Base-by-base conservation (phyloP, 2,113 vertebrate species). In the Geococcyx californianus region DNA sequence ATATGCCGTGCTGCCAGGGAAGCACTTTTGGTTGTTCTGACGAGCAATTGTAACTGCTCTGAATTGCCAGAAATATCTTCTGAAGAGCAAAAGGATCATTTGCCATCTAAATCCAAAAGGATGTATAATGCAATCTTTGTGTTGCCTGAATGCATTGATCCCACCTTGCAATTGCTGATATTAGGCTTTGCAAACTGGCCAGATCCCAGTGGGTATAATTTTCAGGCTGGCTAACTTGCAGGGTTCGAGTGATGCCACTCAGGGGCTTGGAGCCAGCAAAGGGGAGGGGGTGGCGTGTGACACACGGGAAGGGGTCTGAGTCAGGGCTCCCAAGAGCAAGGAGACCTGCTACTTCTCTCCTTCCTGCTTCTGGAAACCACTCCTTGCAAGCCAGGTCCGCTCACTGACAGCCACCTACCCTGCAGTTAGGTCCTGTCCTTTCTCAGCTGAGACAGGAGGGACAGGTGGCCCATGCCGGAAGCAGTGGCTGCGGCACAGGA, bases 21-120 rank as follows among this genome's bases (percentile, higher is more conserved):
- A 95, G 95, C 94, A 97, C 96, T 97, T 96, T 96, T 82, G 93
- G 96, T 97, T 95, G 92, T 96, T 96, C 96, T 94, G 95, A 95
- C 90, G 31, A 94, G 94, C 95, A 93, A 96, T 96, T 97, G 94
- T 97, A 93, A 93, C 69, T 94, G 85, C 80, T 92, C 80, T 82
- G 90, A 95, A 96, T 89, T 97, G 95, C 95, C 96, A 96, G 95
- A 96, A 94, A 96, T 93, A 84, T 92, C 1, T 64, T 87, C 95
- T 93, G 95, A 96, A 92, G 95, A 97, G 96, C 83, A 96, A 96
- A 96, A 87, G 81, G 89, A 95, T 95, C 76, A 36, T 90, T 95
- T 49, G 63, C 95, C 62, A 79, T 62, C 95, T 75, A 94, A 94
- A 96, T 87, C 92, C 90, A 40, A 91, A 92, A 75, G 54, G 86